Conservation (phyloP, 2,797 vertebrate genomes). For the Characodon lateralis region DNA sequence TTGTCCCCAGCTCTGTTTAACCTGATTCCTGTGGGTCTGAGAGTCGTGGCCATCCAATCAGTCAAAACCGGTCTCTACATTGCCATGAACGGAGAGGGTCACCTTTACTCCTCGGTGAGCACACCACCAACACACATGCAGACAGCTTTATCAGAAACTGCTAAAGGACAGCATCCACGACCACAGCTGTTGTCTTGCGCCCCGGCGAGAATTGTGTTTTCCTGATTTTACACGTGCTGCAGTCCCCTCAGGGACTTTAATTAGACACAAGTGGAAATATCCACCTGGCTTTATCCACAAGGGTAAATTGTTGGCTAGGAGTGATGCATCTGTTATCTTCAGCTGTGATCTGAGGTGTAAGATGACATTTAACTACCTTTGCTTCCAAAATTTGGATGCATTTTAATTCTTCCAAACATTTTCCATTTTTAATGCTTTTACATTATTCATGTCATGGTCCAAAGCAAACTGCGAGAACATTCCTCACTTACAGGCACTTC, state of each 20-base stretch:
- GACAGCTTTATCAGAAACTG: not conserved
- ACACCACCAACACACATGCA: not conserved
- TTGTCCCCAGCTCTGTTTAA: slow-evolving; percentile 92
- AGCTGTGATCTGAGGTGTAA: not conserved
- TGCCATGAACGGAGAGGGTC: slow-evolving; percentile 97
- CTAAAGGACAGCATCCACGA: not conserved
- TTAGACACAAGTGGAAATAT: slow-evolving; percentile 29
- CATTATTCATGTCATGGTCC: not conserved
- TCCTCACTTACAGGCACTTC: too few relatives aligned
- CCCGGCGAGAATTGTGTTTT: not conserved
- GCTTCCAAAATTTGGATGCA: not conserved
- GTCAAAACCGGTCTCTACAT: slow-evolving; percentile 97
- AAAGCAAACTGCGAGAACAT: not conserved
- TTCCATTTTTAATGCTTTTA: not conserved
- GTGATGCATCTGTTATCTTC: not conserved
- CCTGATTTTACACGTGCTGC: slow-evolving; percentile 11
- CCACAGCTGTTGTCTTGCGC: not conserved
- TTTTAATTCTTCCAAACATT: not conserved
- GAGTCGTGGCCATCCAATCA: slow-evolving; percentile 97
- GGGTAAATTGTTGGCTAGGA: slow-evolving; percentile 8
- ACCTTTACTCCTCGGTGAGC: slow-evolving; percentile 98
- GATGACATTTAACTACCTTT: not conserved
- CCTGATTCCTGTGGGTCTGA: slow-evolving; percentile 98
- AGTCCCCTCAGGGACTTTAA: slow-evolving; percentile 15
- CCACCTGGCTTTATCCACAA: slow-evolving; percentile 8